Base-by-base conservation (phyloP, 1,140 invertebrate species). In the Geopemphigus sp. region DNA sequence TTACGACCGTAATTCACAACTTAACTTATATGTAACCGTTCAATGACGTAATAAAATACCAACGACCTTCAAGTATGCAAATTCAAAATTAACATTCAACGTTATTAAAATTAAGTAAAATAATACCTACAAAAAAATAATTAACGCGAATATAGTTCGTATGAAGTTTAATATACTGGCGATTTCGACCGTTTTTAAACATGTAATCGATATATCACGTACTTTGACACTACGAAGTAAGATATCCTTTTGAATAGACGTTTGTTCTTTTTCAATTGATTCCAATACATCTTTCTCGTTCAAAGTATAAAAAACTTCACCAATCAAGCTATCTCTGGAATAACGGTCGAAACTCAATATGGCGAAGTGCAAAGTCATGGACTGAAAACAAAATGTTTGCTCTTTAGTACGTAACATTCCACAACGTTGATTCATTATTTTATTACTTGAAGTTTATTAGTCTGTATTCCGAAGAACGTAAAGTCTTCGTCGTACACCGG, bases 401-500 rank as follows among this genome's bases (percentile, higher is more conserved):
- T 39, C 8, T 54, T 32, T 54, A 19, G 32, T 8, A 39, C 3
- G 32, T 39, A 39, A 3, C 32, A 39, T 39, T 39, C 8, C 8
- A 39, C 8, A 8, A 39, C 32, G 32, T 14, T 17, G 24, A 47
- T 50, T 24, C 61, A 80, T 24, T 45, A 68, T 80, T 17, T 17
- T 68, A 82, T 82, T 84, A 89, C 89, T 86, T 89, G 87, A 5
- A 98, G 87, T 85, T 96, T 94, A 83, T 92, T 91, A 72, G 91
- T 90, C 53, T 90, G 92, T 81, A 98, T 91, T 47, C 95, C 95
- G 84, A 96, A 98, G 88, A 98, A 97, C 0, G 95, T 97, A 84
- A 98, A 98, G 84, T 97, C 95, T 85, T 98, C 96, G 84, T 98
- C 95, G 85, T 97, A 98, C 11, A 96, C 91, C 0, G 96, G 96